Conservation (phyloP, 2,113 vertebrate species). For the Heliornis fulica region DNA sequence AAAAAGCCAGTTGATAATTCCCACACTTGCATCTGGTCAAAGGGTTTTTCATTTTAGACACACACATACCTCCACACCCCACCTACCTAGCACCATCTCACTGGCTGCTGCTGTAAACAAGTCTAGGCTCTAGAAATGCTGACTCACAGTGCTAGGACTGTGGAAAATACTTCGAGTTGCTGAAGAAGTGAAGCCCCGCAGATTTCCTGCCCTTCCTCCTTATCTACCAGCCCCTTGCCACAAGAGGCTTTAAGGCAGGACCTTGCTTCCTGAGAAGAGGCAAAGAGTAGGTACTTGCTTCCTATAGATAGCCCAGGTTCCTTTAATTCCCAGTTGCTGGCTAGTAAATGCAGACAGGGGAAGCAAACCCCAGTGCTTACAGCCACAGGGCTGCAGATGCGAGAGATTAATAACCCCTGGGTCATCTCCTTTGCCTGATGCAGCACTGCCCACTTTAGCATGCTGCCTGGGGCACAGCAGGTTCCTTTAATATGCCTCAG, state of each 20-base stretch:
- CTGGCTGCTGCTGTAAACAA: slow-evolving; percentile 19
- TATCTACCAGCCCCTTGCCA: slow-evolving; percentile 19
- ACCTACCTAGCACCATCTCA: background rate
- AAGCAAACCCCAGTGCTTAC: background rate
- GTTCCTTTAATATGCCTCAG: background rate
- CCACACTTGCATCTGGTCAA: background rate
- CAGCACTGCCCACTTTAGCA: background rate
- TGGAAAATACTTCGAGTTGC: slow-evolving; percentile 1
- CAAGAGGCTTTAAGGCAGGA: background rate
- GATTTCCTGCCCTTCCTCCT: slow-evolving; percentile 30
- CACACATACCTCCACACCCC: background rate
- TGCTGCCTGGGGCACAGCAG: background rate
- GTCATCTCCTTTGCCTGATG: background rate
- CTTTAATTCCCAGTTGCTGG: background rate
- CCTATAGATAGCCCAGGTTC: slow-evolving; percentile 34
- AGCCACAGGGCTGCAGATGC: background rate
- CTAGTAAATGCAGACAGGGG: background rate
- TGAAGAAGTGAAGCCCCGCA: background rate
- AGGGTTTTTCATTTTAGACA: slow-evolving; percentile 7
- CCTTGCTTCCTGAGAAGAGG: slow-evolving; percentile 12
- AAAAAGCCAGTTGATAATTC: background rate
- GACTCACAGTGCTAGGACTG: slow-evolving; percentile 21
- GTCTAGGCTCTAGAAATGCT: slow-evolving; percentile 35
- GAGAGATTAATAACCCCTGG: background rate
- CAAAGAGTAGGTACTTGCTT: slow-evolving; percentile 1